Evolutionary conservation across 2,797 vertebrate genomes (phyloP), one percentile per base, ranked within the genome.

Genomic region (Neosalanx taihuensis): DNA sequence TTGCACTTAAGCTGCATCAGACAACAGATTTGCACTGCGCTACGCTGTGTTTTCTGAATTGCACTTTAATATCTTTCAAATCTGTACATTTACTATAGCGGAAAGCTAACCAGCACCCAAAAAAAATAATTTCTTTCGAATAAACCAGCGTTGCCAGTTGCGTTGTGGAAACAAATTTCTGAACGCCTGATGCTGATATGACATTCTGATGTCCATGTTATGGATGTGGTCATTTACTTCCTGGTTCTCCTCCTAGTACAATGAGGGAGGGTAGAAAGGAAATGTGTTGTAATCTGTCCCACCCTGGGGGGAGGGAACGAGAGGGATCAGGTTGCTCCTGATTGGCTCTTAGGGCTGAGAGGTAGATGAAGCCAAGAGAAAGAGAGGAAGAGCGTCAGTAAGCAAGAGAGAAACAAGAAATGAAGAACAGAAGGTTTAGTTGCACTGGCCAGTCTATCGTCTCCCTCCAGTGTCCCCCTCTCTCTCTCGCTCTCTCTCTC

Each of bases 401-500:
- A 63, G 30, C 17, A 41, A 74, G 70, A 71, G 51, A 59, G 70
- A 64, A 37, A 26, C 74, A 29, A 56, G 53, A 61, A 72, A 68
- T 4, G 59, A 70, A 74, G 74, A 46, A 65, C 46, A 67, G 41
- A 63, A 53, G 49, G 4, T 66, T 26, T 66, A 15, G 20, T 66
- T 20, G 67, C 53, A 58, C 30, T 51, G 51, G 51, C 65, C 37
- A 10, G 5, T 60, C 23, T 20, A n/a, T 60, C 20, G 12, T 29
- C 20, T 60, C 4, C 51, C 51, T 56, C 4, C 51, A 17, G 3
- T 56, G 15, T 56, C 51, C 20, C 26, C 20, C 59, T 30, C 59
- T 30, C 23, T 17, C 59, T 61, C 60, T 62, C 60, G 17, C 30
- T 33, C 60, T 62, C 78, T 63, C 84, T 85, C 80, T 77, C 81